Base-by-base conservation (phyloP, 2,797 vertebrate genomes). In the Poliocrania exsul region DNA sequence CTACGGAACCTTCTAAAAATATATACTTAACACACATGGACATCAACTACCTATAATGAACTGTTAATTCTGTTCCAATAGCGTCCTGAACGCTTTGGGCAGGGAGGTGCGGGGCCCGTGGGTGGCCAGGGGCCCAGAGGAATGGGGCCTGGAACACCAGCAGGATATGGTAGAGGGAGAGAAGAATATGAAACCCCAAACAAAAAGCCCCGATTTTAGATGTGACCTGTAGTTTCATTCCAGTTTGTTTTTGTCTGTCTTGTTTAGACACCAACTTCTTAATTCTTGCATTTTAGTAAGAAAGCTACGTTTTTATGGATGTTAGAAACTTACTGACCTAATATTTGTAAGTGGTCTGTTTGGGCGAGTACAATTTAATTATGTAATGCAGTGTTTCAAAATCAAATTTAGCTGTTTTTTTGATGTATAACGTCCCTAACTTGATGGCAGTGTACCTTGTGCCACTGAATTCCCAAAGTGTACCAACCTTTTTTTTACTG, bases 151-250 rank as follows among this genome's bases (percentile, higher is more conserved):
- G 97, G 98, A 97, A 98, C 98, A 96, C 97, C 98, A 86, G 92
- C 97, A 92, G 98, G 98, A 97, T 99, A 98, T 97, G 99, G 99
- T 98, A 99, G 99, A 98, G 99, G 99, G 97, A 99, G 99, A 81
- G 99, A 99, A 98, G 99, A 99, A 98, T 99, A 99, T 98, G 99
- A 99, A 91, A 98, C 98, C 95, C 99, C 99, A 93, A 97, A 99
- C 98, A 99, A 99, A 98, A 99, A 99, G 97, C 97, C 99, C 97
- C 99, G 99, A 97, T 99, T 99, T 99, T 99, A 99, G 98, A 98
- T 81, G 97, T 97, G 97, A 97, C 95, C 95, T 90, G 92, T 97
- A 98, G 95, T 97, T 97, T 98, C 97, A 97, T 98, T 98, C 98
- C 98, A 98, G 97, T 98, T 98, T 98, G 98, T 97, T 98, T 98